A percentile compares a stretch with the other conserved stretches of the same genome.
Evolutionary conservation across 2,113 vertebrate genomes (phyloP).

Genomic region (Odontophorus gujanensis): DNA sequence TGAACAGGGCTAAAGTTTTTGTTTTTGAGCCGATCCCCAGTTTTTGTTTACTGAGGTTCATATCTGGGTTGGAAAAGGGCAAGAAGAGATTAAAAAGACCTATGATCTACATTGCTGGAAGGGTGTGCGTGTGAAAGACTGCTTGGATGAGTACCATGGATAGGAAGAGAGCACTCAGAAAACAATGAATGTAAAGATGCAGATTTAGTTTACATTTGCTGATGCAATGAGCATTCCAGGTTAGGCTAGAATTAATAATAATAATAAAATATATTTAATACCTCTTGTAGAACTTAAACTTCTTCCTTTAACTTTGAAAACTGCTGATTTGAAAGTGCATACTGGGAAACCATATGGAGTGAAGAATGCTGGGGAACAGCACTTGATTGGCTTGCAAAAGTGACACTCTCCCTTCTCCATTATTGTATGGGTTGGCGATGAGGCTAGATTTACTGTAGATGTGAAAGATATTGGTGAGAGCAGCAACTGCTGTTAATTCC

Average conservation of each 20-base stretch:
- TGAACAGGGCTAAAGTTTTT: neutral
- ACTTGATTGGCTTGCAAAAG: neutral
- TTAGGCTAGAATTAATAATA: neutral
- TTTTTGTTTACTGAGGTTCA: neutral
- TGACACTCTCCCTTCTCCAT: neutral
- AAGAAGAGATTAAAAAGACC: neutral
- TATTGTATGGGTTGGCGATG: neutral
- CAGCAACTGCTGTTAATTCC: neutral
- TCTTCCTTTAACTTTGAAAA: neutral
- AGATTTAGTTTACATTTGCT: neutral
- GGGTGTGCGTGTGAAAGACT: neutral
- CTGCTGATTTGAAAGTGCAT: neutral
- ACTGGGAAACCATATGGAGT: neutral
- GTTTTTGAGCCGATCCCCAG: neutral
- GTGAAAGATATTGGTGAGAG: neutral
- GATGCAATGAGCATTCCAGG: neutral
- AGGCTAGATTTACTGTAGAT: neutral
- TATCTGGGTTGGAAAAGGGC: neutral
- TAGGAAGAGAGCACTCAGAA: neutral
- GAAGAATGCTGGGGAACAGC: neutral
- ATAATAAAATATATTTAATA: neutral
- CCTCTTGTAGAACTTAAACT: neutral
- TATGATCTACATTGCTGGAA: neutral
- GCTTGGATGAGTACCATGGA: neutral
- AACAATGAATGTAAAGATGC: rapidly evolving